These are phyloP conservation scores for Hemiprocne comata DNA, from an alignment of 2,113 vertebrate species.

Conservation along the genomic window DNA sequence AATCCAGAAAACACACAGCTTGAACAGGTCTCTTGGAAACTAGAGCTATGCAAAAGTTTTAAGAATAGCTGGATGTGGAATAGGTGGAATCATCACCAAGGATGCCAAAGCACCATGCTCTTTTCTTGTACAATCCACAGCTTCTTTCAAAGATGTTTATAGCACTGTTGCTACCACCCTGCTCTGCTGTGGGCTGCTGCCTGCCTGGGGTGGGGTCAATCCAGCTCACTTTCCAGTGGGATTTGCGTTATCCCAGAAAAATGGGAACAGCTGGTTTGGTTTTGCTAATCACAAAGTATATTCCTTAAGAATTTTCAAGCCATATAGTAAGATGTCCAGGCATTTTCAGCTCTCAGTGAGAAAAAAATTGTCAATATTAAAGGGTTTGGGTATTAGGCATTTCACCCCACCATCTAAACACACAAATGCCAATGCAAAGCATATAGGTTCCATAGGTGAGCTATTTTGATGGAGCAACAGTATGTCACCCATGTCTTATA, in stretches of 20 bases:
- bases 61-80: not conserved
- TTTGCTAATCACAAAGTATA: constrained; percentile 7
- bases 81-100: not conserved
- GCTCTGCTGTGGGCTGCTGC: not conserved
- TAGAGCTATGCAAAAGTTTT: not conserved
- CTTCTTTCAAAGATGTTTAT: not conserved
- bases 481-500: not conserved
- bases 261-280: constrained; percentile 27
- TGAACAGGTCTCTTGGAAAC: not conserved
- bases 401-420: not conserved
- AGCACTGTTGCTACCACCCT: not conserved
- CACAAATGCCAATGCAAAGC: not conserved
- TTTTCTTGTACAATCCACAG: not conserved
- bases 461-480: not conserved
- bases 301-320: constrained; percentile 20
- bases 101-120: fast-evolving
- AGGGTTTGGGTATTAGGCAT: not conserved
- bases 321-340: not conserved
- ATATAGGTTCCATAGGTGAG: not conserved
- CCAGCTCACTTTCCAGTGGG: not conserved
- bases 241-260: constrained; percentile 25
- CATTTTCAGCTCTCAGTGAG: not conserved
- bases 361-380: not conserved
- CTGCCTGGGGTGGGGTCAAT: not conserved
- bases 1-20: not conserved